Percentiles rank a stretch among this genome's conserved stretches.
Conservation (phyloP, 2,113 vertebrate species). For the Synchiropus splendidus region DNA sequence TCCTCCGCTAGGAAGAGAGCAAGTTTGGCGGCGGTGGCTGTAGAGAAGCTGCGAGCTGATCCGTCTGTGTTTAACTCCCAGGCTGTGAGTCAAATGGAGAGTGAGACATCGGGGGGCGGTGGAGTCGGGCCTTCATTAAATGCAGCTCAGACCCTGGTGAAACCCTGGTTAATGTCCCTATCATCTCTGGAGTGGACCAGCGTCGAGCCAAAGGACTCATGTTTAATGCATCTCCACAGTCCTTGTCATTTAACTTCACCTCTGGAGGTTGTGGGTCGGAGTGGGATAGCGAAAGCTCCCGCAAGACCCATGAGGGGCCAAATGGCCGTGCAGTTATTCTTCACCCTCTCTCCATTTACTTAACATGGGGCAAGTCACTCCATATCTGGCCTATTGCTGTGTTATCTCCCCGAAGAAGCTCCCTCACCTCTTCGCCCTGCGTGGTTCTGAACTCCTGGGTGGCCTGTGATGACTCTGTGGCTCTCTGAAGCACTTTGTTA, state of each 20-base stretch:
- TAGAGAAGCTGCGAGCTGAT: background rate
- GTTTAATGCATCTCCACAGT: conserved; percentile 63
- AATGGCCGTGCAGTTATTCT: conserved; percentile 39
- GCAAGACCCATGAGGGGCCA: conserved; percentile 26
- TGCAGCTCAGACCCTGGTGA: conserved; percentile 53
- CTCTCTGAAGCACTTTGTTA: conserved; percentile 27
- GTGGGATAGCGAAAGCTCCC: conserved; percentile 19
- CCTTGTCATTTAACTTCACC: conserved; percentile 59
- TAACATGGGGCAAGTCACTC: conserved; percentile 40
- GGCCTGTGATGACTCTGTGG: conserved; percentile 20
- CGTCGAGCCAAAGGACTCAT: conserved; percentile 53
- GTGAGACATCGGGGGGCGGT: no score
- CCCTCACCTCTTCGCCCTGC: conserved; percentile 8
- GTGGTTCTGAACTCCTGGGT: conserved; percentile 34
- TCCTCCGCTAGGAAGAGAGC: no score
- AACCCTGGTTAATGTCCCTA: conserved; percentile 63
- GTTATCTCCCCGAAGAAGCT: conserved; percentile 30
- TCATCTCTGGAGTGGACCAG: conserved; percentile 57
- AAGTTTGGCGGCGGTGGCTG: no score
- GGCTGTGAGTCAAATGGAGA: conserved; percentile 39
- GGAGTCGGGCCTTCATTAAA: conserved; percentile 60
- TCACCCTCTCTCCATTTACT: conserved; percentile 47
- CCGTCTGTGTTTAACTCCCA: conserved; percentile 37
- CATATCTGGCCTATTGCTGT: conserved; percentile 16
- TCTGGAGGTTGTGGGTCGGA: conserved; percentile 39